These are phyloP conservation scores for Apis mellifera DNA, from an alignment of 1,140 invertebrate species.

Conservation along the genomic window Amel_HAv3.1 CM009936.2:13665501-13666000, in stretches of 20 bases:
- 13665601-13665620: conserved; percentile 51
- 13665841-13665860: no score
- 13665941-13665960: neutral
- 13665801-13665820: no score
- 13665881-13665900: no score
- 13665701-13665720: neutral
- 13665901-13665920: no score
- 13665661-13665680: conserved; percentile 45
- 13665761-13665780: no score
- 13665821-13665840: no score
- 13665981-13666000: neutral
- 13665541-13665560: neutral
- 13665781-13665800: no score
- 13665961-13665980: conserved; percentile 27
- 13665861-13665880: no score
- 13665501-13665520: conserved; percentile 67
- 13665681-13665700: conserved; percentile 1
- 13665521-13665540: conserved; percentile 61
- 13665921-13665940: neutral
- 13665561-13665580: neutral
- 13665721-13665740: neutral
- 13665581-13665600: neutral
- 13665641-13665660: conserved; percentile 12
- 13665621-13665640: conserved; percentile 57
- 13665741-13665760: neutral